A percentile compares a stretch with the other conserved stretches of the same genome.
These are phyloP conservation scores for Dryas iulia DNA, from an alignment of 1,140 invertebrate species.

Conservation along the genomic window DNA sequence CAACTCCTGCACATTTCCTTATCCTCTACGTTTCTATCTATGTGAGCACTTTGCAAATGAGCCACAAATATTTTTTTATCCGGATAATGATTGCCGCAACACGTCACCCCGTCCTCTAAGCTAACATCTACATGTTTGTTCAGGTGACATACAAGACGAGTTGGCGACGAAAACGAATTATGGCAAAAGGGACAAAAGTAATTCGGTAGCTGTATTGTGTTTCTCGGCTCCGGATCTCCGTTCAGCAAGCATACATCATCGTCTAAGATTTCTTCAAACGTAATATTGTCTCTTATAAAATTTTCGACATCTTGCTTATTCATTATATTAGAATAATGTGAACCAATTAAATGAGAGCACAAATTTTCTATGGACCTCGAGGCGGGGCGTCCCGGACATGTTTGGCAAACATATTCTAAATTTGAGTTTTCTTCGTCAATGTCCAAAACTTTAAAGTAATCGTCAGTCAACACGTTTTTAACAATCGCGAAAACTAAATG, in stretches of 20 bases:
- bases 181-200: conserved; percentile 59
- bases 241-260: conserved; percentile 39
- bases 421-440: conserved; percentile 40
- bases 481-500: conserved; percentile 37
- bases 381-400: conserved; percentile 36
- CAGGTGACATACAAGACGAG: conserved; percentile 53
- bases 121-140: conserved; percentile 48
- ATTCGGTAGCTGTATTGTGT: conserved; percentile 15
- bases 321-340: conserved; percentile 32
- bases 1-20: conserved; percentile 43
- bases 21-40: conserved; percentile 9
- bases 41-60: conserved; percentile 52
- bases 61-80: conserved; percentile 41
- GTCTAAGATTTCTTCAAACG: conserved; percentile 50
- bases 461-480: conserved; percentile 40
- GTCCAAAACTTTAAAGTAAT: conserved; percentile 43
- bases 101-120: conserved; percentile 40
- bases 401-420: conserved; percentile 56
- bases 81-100: conserved; percentile 43
- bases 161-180: conserved; percentile 53
- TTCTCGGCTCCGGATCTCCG: not conserved
- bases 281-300: conserved; percentile 58
- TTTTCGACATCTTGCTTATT: conserved; percentile 26
- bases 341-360: conserved; percentile 39
- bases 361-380: conserved; percentile 34